These are phyloP conservation scores for Yponomeuta sedellus DNA, from an alignment of 2,888 invertebrate species.

Conservation along the genomic window DNA sequence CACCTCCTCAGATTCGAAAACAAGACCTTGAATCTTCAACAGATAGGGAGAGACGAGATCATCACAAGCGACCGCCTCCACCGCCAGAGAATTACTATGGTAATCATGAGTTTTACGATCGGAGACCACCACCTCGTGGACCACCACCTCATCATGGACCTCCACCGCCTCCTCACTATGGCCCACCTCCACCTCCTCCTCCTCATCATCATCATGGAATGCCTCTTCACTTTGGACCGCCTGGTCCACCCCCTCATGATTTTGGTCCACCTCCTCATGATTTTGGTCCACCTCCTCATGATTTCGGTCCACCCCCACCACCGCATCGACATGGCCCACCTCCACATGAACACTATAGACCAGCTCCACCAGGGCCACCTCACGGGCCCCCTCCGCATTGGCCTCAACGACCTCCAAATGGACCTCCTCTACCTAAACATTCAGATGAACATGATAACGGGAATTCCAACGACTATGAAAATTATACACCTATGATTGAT, in stretches of 20 bases:
- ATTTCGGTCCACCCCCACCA: slow-evolving; percentile 4
- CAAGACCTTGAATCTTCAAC: not conserved
- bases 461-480: not conserved
- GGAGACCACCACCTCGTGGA: not conserved
- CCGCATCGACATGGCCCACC: slow-evolving; percentile 1
- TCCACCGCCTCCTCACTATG: slow-evolving; percentile 6
- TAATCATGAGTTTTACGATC: not conserved
- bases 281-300: not conserved
- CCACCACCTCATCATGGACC: not conserved
- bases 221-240: not conserved
- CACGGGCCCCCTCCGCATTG: not conserved
- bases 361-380: not conserved
- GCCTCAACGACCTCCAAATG: too few relatives aligned
- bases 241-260: not conserved
- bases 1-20: not conserved
- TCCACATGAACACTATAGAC: not conserved
- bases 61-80: not conserved
- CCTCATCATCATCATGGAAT: not conserved
- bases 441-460: not conserved
- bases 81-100: not conserved
- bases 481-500: not conserved
- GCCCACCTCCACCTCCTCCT: not conserved
- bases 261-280: not conserved
- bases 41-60: slow-evolving; percentile 1
- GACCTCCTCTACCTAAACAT: not conserved